Conservation (phyloP, 2,113 vertebrate species). For the Pangasianodon gigas region DNA sequence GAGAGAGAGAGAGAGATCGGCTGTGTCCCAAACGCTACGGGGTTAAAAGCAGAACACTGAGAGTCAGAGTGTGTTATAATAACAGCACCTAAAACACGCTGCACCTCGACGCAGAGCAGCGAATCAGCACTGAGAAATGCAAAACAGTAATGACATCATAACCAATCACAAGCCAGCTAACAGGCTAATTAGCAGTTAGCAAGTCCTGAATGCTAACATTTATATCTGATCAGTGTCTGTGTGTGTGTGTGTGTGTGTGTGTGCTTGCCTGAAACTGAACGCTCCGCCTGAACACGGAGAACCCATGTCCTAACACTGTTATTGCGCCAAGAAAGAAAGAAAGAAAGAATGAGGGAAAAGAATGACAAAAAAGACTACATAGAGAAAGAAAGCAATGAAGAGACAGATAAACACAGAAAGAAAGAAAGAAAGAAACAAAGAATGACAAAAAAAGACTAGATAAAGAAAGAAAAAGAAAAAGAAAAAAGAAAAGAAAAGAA, state of each 20-base stretch:
- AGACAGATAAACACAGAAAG: too few species aligned
- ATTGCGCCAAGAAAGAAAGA: neutral
- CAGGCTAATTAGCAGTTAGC: neutral
- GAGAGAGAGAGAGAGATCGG: constrained; percentile 36
- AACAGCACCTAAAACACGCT: neutral
- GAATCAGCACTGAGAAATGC: neutral
- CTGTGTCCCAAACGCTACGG: too few species aligned
- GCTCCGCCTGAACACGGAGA: neutral
- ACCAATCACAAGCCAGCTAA: neutral
- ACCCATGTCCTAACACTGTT: neutral
- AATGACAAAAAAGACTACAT: too few species aligned
- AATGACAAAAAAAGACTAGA: neutral
- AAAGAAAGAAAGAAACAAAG: neutral
- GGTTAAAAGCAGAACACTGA: too few species aligned
- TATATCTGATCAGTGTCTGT: neutral
- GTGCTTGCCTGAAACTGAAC: neutral
- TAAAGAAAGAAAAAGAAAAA: too few species aligned
- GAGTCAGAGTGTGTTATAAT: neutral
- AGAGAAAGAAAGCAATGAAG: too few species aligned
- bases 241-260: neutral
- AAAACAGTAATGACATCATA: neutral
- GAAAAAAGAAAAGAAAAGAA: neutral
- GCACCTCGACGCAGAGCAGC: constrained; percentile 24
- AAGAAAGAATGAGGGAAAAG: neutral
- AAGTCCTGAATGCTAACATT: neutral